Evolutionary conservation across 2,888 invertebrate genomes (phyloP).

Genomic region (Philopedon plagiatum): DNA sequence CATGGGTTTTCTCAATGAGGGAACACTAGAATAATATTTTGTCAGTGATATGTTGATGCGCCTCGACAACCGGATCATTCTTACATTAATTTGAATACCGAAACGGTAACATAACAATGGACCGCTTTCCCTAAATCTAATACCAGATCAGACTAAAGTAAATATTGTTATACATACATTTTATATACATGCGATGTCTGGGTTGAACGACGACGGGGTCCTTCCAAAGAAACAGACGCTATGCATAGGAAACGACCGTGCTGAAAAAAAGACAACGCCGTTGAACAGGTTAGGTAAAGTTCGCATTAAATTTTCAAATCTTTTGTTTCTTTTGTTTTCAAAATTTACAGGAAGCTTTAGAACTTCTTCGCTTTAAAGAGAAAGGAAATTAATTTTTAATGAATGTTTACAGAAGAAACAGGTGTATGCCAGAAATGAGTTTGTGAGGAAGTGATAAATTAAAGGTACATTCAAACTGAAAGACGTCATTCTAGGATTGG

Average conservation of each 20-base stretch:
- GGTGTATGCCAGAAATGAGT: conserved; percentile 2
- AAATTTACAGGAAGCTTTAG: conserved; percentile 10
- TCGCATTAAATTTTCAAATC: conserved; percentile 19
- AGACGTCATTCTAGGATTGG: too few species aligned
- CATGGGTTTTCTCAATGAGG: conserved; percentile 34
- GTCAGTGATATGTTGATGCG: conserved; percentile 29
- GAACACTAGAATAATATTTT: conserved; percentile 36
- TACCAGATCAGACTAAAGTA: conserved; percentile 31
- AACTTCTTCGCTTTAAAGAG: conserved; percentile 6
- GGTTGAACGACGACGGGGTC: conserved; percentile 9
- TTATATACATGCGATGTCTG: conserved; percentile 25
- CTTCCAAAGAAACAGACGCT: conserved; percentile 11
- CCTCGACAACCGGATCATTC: conserved; percentile 25
- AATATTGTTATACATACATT: conserved; percentile 38
- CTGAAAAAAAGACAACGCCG: conserved; percentile 17
- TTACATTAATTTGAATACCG: conserved; percentile 37
- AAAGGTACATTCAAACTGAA: background rate
- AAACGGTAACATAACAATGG: conserved; percentile 34
- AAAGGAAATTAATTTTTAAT: conserved; percentile 9
- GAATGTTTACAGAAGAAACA: conserved; percentile 7
- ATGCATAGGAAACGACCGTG: conserved; percentile 24
- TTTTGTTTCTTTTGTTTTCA: conserved; percentile 13
- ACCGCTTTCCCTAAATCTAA: conserved; percentile 27
- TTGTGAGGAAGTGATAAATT: conserved; percentile 3
- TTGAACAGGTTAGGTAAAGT: conserved; percentile 8